A percentile compares a stretch with the other conserved stretches of the same genome.
Conservation (phyloP, 2,113 vertebrate species). For the Centropus bengalensis region DNA sequence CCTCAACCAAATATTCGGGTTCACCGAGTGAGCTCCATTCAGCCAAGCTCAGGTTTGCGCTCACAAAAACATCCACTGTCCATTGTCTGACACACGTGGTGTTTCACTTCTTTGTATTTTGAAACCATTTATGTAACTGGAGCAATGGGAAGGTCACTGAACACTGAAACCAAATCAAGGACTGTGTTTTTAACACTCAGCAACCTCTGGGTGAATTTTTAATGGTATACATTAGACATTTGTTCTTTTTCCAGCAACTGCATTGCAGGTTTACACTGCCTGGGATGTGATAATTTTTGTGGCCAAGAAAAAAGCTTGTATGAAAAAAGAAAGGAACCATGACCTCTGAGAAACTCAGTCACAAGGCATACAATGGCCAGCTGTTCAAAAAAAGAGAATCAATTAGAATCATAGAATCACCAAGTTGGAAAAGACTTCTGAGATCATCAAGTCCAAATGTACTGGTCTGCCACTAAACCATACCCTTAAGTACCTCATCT, state of each 20-base stretch:
- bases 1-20: background rate
- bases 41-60: background rate
- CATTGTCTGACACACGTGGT: background rate
- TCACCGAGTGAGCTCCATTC: background rate
- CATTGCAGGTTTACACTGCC: background rate
- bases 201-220: background rate
- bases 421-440: too few species aligned
- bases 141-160: background rate
- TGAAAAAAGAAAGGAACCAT: background rate
- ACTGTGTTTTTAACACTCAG: background rate
- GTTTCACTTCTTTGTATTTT: background rate
- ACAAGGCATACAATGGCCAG: background rate
- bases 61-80: background rate
- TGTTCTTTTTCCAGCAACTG: background rate
- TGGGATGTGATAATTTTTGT: background rate
- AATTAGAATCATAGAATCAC: too few species aligned
- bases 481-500: too few species aligned
- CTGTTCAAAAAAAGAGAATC: background rate
- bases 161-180: background rate
- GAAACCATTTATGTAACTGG: background rate
- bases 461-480: too few species aligned
- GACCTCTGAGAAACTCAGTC: background rate
- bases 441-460: too few species aligned
- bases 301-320: background rate
- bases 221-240: background rate